Percentiles rank a stretch among this genome's conserved stretches.
Conservation (phyloP, 1,140 invertebrate genomes). For the Ceratina australensis region DNA sequence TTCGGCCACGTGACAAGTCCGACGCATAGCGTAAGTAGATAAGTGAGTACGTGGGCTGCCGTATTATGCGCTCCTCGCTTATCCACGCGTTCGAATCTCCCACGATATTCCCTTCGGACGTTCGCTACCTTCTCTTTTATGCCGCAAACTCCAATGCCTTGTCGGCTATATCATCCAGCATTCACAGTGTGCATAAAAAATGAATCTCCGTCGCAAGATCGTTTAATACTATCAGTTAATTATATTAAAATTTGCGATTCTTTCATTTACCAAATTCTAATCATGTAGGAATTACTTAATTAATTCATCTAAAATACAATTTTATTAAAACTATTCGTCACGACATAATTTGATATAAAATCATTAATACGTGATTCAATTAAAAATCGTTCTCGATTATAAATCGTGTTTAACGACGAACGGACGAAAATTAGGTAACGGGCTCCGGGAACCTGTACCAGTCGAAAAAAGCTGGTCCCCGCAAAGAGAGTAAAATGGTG, state of each 20-base stretch:
- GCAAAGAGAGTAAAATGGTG: not conserved
- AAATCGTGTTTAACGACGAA: too few relatives aligned
- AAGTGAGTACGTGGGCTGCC: conserved; percentile 43
- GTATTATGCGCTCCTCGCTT: conserved; percentile 40
- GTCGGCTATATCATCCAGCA: not conserved
- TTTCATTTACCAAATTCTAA: too few relatives aligned
- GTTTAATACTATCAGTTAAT: too few relatives aligned
- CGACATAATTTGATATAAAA: too few relatives aligned
- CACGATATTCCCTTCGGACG: conserved; percentile 22
- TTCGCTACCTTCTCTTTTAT: not conserved
- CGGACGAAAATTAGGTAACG: not conserved
- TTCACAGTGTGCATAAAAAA: too few relatives aligned
- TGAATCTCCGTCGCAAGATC: too few relatives aligned
- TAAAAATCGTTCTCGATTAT: too few relatives aligned
- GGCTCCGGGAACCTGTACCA: not conserved
- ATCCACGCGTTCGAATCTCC: conserved; percentile 58
- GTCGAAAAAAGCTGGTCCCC: not conserved
- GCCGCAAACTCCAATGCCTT: not conserved
- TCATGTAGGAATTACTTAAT: too few relatives aligned
- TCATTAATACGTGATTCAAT: too few relatives aligned
- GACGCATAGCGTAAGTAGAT: conserved; percentile 1
- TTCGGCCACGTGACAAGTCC: conserved; percentile 41
- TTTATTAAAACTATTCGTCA: too few relatives aligned
- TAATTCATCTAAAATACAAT: too few relatives aligned
- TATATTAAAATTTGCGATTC: too few relatives aligned